These are phyloP conservation scores for Rutpela maculata DNA, from an alignment of 2,888 invertebrate species.

Conservation along the genomic window DNA sequence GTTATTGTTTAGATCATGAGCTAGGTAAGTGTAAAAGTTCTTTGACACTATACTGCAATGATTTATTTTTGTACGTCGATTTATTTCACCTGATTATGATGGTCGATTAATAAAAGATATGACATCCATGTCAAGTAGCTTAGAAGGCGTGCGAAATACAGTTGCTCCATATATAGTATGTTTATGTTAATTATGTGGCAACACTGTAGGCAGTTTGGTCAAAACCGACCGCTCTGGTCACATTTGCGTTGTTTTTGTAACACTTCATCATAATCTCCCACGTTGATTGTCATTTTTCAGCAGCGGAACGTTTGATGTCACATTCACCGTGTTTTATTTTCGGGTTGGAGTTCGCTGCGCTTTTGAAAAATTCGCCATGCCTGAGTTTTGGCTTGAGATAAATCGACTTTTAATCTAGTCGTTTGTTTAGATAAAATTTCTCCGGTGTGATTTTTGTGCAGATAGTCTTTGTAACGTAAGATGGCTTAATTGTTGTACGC, in stretches of 20 bases:
- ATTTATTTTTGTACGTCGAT: background rate
- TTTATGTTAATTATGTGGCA: slow-evolving; percentile 24
- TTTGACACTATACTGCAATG: background rate
- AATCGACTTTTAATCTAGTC: slow-evolving; percentile 40
- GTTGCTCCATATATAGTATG: slow-evolving; percentile 19
- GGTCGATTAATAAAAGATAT: slow-evolving; percentile 24
- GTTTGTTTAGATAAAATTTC: slow-evolving; percentile 32
- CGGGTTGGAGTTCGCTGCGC: slow-evolving; percentile 41
- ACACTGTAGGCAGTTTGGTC: slow-evolving; percentile 30
- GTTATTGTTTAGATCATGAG: background rate
- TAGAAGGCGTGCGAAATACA: slow-evolving; percentile 25
- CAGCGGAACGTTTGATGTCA: slow-evolving; percentile 47
- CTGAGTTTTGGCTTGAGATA: slow-evolving; percentile 18
- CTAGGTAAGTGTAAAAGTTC: background rate
- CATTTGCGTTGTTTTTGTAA: slow-evolving; percentile 53
- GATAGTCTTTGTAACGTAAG: background rate
- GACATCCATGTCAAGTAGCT: slow-evolving; percentile 22
- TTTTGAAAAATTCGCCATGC: slow-evolving; percentile 16
- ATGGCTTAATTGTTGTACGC: slow-evolving; percentile 16
- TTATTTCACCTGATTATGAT: slow-evolving; percentile 1
- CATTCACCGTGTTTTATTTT: slow-evolving; percentile 28
- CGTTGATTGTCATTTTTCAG: slow-evolving; percentile 53
- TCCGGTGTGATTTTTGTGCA: background rate
- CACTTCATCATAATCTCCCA: slow-evolving; percentile 53
- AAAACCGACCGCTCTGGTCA: slow-evolving; percentile 18